Evolutionary conservation across 1,140 invertebrate genomes (phyloP).

Genomic region (Leptopilina boulardi): DNA sequence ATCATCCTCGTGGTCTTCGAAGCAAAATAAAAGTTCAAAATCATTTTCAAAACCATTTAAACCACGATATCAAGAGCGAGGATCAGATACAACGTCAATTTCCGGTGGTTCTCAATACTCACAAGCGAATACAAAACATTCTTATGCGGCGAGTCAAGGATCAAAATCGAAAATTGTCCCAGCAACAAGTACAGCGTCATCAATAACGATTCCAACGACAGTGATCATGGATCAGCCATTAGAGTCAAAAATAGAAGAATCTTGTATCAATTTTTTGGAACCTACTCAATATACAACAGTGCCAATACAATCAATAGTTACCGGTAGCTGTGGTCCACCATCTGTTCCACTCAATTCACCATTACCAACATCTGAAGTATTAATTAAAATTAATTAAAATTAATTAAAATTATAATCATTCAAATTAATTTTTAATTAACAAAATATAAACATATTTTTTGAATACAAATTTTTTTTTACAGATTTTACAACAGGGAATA

Average conservation of each 20-base stretch:
- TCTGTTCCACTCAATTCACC: slow-evolving; percentile 63
- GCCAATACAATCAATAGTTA: slow-evolving; percentile 78
- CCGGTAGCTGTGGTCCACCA: slow-evolving; percentile 67
- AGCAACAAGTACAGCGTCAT: slow-evolving; percentile 44
- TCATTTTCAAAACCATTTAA: slow-evolving; percentile 63
- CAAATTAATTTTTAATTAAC: too few relatives aligned
- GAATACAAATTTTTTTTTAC: background rate
- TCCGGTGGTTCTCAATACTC: slow-evolving; percentile 82
- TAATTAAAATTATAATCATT: too few relatives aligned
- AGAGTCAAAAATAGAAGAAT: slow-evolving; percentile 54
- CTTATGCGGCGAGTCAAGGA: slow-evolving; percentile 75
- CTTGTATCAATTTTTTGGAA: slow-evolving; percentile 75
- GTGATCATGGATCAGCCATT: slow-evolving; percentile 53
- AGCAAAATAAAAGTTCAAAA: slow-evolving; percentile 67
- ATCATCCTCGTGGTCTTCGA: slow-evolving; percentile 70
- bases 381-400: too few relatives aligned
- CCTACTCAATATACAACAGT: slow-evolving; percentile 80
- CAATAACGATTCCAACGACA: slow-evolving; percentile 51
- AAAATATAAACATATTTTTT: too few relatives aligned
- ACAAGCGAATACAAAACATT: slow-evolving; percentile 70
- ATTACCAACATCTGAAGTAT: slow-evolving; percentile 62
- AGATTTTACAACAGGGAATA: slow-evolving; percentile 75
- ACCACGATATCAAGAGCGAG: slow-evolving; percentile 73
- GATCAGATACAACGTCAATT: slow-evolving; percentile 81
- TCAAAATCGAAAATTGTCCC: slow-evolving; percentile 58